Percentiles rank a stretch among this genome's conserved stretches.
phyloP scores from a whole-genome alignment of 2,797 vertebrate species.

The Falco berigora region DNA sequence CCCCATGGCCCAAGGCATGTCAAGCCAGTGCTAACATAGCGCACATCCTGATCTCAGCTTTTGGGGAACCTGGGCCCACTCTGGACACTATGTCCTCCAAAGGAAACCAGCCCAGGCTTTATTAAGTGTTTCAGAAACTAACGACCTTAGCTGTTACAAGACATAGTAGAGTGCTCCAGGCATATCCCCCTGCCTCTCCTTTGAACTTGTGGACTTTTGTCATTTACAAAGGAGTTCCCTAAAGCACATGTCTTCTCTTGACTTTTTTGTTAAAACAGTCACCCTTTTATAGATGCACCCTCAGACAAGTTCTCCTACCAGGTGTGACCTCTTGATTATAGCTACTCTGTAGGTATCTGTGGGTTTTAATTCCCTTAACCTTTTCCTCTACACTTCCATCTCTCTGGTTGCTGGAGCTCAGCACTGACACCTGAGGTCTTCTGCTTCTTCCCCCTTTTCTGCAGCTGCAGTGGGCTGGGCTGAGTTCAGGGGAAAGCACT shows the following conservation, averaged over 20 bases:
- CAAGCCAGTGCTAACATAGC: not conserved
- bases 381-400: not conserved
- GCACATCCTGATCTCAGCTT: not conserved
- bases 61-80: not conserved
- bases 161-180: not conserved
- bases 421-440: not conserved
- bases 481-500: not conserved
- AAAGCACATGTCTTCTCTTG: not conserved
- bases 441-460: not conserved
- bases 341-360: not conserved
- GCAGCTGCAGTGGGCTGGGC: not conserved
- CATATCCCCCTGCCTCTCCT: not conserved
- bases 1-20: not conserved
- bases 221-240: not conserved
- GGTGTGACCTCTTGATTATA: not conserved
- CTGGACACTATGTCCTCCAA: not conserved
- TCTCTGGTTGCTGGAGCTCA: not conserved
- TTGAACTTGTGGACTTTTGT: not conserved
- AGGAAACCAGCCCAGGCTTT: not conserved
- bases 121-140: not conserved
- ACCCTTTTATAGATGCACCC: not conserved
- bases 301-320: not conserved
- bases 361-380: not conserved
- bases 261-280: not conserved
- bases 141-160: not conserved